Base-by-base conservation (phyloP, 2,113 vertebrate species). In the Oreochromis aureus region DNA sequence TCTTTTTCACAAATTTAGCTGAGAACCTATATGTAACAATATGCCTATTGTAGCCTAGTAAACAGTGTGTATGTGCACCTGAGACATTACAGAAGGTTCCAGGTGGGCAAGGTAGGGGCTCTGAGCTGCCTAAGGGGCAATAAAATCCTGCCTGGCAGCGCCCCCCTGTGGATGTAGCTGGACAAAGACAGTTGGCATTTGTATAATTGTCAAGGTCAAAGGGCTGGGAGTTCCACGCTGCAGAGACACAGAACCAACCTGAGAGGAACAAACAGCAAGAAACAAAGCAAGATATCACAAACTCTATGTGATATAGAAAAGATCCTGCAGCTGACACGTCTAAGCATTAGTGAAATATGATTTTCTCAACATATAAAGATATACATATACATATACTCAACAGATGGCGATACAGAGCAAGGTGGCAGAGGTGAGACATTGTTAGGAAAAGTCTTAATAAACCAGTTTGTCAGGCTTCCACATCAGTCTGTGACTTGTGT, bases 171-270 rank as follows among this genome's bases (percentile, higher is more conserved):
- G 98, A 97, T 1, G 98, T 98, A 79, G 98, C 98, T 3, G 98
- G 98, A 63, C 98, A 99, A 22, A 99, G 96, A 91, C 98, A 99
- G 94, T 98, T 98, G 59, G 97, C 94, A 6, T 89, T 98, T 89
- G 98, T 99, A 92, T 99, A 99, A 92, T 99, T 99, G 93, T 99
- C 98, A 90, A 99, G 95, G 92, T 99, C 98, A 48, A 99, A 99
- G 4, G 98, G 98, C 56, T 95, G 97, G 0, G 98, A 95, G 5
- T 96, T 98, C 98, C 98, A 99, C 1, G 98, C 98, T 59, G 97
- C 98, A 1, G 96, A 98, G 85, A 98, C 94, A 81, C 98, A 99
- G 95, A 98, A 99, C 98, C 98, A 99, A 54, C 98, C 98, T 99
- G 94, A 36, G 41, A 41, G 32, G 82, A 84, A 54, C n/a, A 83